Evolutionary conservation across 2,113 vertebrate species (phyloP), one percentile per base, ranked within the genome.

Genomic region (Lepisosteus osseus): DNA sequence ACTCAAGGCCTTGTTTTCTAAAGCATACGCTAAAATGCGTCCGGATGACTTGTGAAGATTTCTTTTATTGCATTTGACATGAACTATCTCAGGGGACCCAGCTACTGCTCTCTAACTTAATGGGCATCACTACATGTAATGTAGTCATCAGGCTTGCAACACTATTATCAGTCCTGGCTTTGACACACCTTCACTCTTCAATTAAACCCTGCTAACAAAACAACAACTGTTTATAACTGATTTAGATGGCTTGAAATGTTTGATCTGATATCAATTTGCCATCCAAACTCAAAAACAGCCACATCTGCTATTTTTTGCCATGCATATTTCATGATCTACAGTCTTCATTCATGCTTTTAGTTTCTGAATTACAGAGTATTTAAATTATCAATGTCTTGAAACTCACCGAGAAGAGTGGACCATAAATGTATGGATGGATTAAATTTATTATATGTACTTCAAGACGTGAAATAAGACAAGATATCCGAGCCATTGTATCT

Each of bases 21-120:
- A 67, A 40, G 71, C 83, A 74, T 76, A 74, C 72, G 72, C 59
- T 84, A 82, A 81, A 86, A 81, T 57, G 72, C 67, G 78, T 75
- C 77, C 78, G 45, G 1, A 73, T 87, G 78, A 80, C 77, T 85
- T 77, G 69, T 76, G 70, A 67, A 42, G 76, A 79, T 83, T 79
- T 87, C 85, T 85, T 88, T 89, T 29, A 91, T 83, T 82, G 78
- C 68, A 85, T 79, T 76, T 88, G 87, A 90, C 84, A 82, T 78
- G 78, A 85, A 76, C 77, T 87, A 83, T 84, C 83, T 84, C 84
- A 87, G 74, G 80, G 82, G 85, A 90, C 78, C 74, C 80, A 87
- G 81, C 86, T 87, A 82, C 85, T 90, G 82, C 88, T 90, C 84
- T 78, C 81, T 84, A 88, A 83, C 85, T 88, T 84, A 87, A 89